A percentile compares a stretch with the other conserved stretches of the same genome.
Evolutionary conservation across 1,140 invertebrate species (phyloP).

Genomic region (Eriocheir sinensis): DNA sequence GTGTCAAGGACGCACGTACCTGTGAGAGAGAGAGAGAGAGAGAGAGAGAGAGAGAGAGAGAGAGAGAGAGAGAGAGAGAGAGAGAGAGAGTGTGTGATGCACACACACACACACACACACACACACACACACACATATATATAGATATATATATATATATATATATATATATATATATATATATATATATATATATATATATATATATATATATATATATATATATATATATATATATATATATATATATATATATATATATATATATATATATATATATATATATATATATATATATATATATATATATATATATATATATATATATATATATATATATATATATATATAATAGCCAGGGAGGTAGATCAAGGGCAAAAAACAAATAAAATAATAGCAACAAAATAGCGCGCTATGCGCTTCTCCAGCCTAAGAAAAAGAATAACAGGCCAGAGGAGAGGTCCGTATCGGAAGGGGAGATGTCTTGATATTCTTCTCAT

Average conservation of each 20-base stretch:
- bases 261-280: neutral
- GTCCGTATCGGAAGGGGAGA: too few relatives aligned
- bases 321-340: too few relatives aligned
- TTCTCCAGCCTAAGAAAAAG: too few relatives aligned
- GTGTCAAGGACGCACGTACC: too few relatives aligned
- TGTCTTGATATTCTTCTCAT: too few relatives aligned
- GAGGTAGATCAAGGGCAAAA: too few relatives aligned
- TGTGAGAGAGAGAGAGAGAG: slow-evolving; percentile 6
- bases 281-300: neutral
- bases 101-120: too few relatives aligned
- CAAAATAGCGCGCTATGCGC: too few relatives aligned
- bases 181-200: neutral
- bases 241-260: neutral
- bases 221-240: neutral
- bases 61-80: neutral
- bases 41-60: neutral
- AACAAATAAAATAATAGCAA: too few relatives aligned
- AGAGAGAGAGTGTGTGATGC: too few relatives aligned
- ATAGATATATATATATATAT: neutral
- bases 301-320: neutral
- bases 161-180: neutral
- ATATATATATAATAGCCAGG: too few relatives aligned
- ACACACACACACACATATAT: neutral
- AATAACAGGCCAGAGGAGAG: too few relatives aligned
- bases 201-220: neutral